phyloP scores from a whole-genome alignment of 2,888 invertebrate species.

The Trissonchulus latispiculum region DNA sequence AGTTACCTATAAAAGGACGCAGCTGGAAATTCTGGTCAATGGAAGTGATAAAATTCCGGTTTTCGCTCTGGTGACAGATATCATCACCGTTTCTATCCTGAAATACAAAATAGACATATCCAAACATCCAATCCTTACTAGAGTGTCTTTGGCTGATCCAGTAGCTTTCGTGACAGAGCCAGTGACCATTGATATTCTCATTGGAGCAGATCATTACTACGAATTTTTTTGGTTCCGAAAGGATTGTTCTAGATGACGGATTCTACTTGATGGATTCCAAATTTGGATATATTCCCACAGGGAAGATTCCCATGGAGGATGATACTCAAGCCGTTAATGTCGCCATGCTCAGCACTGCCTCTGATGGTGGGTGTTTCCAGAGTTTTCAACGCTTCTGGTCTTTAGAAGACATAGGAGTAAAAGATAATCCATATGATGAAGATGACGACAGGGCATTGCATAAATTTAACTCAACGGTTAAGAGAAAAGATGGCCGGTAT shows the following conservation, averaged over 20 bases:
- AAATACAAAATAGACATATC: not conserved
- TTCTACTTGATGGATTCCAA: not conserved
- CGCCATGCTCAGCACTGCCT: not conserved
- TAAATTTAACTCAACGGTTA: not conserved
- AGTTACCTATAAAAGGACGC: not conserved
- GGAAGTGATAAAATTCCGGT: not conserved
- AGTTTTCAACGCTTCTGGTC: not conserved
- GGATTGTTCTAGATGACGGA: not conserved
- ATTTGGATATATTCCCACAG: not conserved
- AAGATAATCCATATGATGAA: not conserved
- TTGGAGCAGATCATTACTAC: not conserved
- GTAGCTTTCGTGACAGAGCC: not conserved
- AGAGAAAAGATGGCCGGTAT: not conserved
- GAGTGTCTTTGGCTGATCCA: not conserved
- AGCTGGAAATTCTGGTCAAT: not conserved
- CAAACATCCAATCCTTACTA: not conserved
- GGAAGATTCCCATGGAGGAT: constrained; percentile 1
- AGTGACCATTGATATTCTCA: not conserved
- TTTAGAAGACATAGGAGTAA: not conserved
- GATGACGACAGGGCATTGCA: not conserved
- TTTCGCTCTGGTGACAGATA: not conserved
- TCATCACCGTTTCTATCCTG: not conserved
- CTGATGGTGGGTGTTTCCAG: no score
- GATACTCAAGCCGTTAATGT: not conserved
- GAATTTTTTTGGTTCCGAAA: not conserved